These are phyloP conservation scores for Nemopilema nomurai DNA, from an alignment of 30 jellyfish, hydroid and myxozoan species.

Conservation along the genomic window DNA sequence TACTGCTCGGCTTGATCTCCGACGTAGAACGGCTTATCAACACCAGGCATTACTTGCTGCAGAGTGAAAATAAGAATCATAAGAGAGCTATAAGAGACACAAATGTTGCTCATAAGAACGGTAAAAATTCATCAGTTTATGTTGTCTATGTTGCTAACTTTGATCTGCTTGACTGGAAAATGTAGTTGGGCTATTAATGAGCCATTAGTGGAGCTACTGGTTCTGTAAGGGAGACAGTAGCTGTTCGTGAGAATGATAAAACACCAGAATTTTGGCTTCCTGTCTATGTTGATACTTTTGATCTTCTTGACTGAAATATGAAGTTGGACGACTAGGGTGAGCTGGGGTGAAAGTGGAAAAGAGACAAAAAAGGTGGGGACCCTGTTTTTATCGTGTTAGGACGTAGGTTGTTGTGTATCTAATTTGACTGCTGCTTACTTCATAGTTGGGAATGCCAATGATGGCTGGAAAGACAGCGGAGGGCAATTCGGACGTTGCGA, in stretches of 20 bases:
- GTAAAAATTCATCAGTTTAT: background rate
- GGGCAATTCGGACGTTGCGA: conserved; percentile 72
- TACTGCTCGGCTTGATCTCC: conserved; percentile 83
- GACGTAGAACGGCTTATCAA: conserved; percentile 47
- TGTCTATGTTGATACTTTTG: too few relatives aligned
- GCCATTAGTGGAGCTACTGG: background rate
- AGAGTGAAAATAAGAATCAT: background rate
- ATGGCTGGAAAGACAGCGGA: conserved; percentile 79
- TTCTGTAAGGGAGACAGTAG: too few relatives aligned
- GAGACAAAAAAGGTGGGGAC: too few relatives aligned
- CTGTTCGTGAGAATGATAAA: too few relatives aligned
- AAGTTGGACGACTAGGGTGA: too few relatives aligned
- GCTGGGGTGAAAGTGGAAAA: too few relatives aligned
- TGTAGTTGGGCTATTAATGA: background rate
- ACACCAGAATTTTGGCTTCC: too few relatives aligned
- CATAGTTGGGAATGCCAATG: conserved; percentile 84
- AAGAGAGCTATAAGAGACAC: background rate
- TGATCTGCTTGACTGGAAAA: background rate
- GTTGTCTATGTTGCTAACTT: background rate
- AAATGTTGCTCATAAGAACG: background rate
- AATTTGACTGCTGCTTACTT: conserved; percentile 25
- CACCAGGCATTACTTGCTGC: conserved; percentile 71
- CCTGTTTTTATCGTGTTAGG: too few relatives aligned
- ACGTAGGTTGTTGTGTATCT: too few relatives aligned
- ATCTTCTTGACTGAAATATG: too few relatives aligned